phyloP scores from a whole-genome alignment of 2,888 invertebrate species.

The Drosophila macrothrix region DNA sequence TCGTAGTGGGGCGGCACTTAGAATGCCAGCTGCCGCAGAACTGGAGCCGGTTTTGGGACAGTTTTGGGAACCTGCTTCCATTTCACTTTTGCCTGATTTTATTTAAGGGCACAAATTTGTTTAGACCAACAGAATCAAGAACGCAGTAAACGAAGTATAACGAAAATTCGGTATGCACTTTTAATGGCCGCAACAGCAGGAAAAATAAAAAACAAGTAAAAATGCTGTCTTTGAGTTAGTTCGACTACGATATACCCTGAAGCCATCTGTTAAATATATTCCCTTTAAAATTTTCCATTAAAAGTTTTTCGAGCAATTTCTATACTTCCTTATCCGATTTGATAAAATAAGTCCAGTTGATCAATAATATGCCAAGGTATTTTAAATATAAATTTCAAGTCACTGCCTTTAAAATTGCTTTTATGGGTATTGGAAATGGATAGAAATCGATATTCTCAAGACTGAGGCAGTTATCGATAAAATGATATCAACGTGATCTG shows the following conservation, averaged over 20 bases:
- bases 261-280: neutral
- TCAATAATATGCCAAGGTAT: no score
- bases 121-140: conserved; percentile 31
- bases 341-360: no score
- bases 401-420: no score
- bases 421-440: no score
- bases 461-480: no score
- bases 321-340: no score
- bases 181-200: conserved; percentile 29
- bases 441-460: no score
- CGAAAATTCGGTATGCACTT: conserved; percentile 56
- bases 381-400: no score
- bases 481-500: neutral
- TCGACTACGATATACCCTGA: neutral
- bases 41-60: conserved; percentile 2
- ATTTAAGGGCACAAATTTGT: conserved; percentile 45
- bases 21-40: conserved; percentile 15
- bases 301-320: no score
- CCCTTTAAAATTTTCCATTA: no score
- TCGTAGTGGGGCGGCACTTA: conserved; percentile 32
- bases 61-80: conserved; percentile 24
- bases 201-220: no score
- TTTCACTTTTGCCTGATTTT: conserved; percentile 49
- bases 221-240: neutral
- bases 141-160: conserved; percentile 19